phyloP scores from a whole-genome alignment of 2,113 vertebrate genomes.

The Otis tarda region DNA sequence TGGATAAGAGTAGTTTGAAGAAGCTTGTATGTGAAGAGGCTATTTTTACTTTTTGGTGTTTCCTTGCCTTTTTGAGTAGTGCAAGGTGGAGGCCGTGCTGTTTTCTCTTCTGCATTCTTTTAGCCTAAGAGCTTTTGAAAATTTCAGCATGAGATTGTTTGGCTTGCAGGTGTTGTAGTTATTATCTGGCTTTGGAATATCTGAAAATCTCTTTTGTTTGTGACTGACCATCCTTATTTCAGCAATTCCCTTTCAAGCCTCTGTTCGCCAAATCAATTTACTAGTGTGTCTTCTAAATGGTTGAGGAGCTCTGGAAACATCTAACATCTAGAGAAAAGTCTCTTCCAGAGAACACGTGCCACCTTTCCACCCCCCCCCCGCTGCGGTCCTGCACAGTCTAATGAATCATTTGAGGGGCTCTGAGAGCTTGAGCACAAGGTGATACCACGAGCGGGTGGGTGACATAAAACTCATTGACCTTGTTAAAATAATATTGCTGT shows the following conservation, averaged over 20 bases:
- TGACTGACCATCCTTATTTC: not conserved
- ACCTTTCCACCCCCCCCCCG: too few relatives aligned
- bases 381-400: not conserved
- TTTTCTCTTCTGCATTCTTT: not conserved
- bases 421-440: not conserved
- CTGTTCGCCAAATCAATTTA: not conserved
- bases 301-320: not conserved
- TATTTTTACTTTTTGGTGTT: not conserved
- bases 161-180: not conserved
- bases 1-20: not conserved
- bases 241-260: not conserved
- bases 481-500: constrained; percentile 22
- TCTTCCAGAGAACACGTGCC: not conserved
- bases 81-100: not conserved
- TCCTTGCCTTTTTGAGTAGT: not conserved
- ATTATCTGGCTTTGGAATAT: not conserved
- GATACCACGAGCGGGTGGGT: not conserved
- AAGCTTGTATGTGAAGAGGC: not conserved
- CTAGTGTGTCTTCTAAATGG: not conserved
- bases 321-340: not conserved
- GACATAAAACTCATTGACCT: not conserved
- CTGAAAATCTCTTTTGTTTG: not conserved
- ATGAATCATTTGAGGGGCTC: not conserved
- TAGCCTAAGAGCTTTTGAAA: not conserved
- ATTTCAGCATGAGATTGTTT: not conserved